phyloP scores from a whole-genome alignment of 1,140 invertebrate genomes.

The Drosophila miranda region DNA sequence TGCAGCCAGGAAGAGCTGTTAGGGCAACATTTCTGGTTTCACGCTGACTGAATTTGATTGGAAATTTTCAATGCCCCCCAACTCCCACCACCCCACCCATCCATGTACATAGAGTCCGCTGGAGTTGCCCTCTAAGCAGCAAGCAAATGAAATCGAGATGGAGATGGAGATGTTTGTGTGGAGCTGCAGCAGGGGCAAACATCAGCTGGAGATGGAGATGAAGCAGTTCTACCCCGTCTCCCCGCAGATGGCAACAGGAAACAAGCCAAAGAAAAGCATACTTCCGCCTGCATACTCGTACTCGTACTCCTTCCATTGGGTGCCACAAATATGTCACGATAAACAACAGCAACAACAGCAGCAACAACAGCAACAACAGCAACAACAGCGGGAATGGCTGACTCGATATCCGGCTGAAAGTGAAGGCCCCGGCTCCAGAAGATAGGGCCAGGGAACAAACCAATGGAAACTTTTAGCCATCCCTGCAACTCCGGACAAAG shows the following conservation, averaged over 20 bases:
- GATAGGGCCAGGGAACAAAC: conserved; percentile 19
- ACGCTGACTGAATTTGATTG: conserved; percentile 75
- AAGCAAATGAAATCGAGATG: conserved; percentile 52
- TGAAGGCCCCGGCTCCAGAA: no score
- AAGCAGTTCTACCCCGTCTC: conserved; percentile 4
- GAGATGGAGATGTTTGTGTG: conserved; percentile 43
- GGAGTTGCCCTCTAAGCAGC: conserved; percentile 40
- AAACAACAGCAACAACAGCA: conserved; percentile 48
- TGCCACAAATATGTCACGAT: conserved; percentile 67
- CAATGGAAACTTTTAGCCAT: conserved; percentile 52
- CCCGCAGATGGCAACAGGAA: conserved; percentile 46
- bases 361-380: neutral
- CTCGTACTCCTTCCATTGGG: neutral
- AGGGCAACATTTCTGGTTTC: conserved; percentile 73
- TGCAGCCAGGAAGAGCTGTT: conserved; percentile 55
- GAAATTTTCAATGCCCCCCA: conserved; percentile 55
- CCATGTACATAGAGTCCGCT: neutral
- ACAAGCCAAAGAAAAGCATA: conserved; percentile 66
- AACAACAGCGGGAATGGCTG: conserved; percentile 42
- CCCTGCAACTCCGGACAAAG: conserved; percentile 17
- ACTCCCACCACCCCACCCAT: neutral
- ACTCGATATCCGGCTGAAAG: conserved; percentile 57
- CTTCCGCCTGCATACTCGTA: conserved; percentile 55
- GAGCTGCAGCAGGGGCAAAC: conserved; percentile 33
- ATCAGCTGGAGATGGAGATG: conserved; percentile 2